A percentile compares a stretch with the other conserved stretches of the same genome.
phyloP scores from a whole-genome alignment of 2,797 vertebrate species.

The Sylvia borin region DNA sequence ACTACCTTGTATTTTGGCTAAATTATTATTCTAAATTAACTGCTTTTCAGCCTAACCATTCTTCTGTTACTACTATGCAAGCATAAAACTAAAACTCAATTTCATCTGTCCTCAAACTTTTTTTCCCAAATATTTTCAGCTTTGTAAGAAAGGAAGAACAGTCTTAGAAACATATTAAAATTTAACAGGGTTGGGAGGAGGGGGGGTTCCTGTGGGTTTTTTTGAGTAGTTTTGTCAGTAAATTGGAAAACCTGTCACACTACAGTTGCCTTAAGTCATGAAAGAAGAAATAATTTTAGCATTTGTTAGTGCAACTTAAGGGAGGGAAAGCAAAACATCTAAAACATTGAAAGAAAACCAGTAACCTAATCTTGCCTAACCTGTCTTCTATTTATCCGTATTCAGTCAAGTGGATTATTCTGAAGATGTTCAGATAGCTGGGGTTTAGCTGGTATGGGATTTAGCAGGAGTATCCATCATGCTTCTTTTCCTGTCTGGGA shows the following conservation, averaged over 20 bases:
- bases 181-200: fast-evolving
- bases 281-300: neutral
- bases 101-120: neutral
- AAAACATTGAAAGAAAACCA: neutral
- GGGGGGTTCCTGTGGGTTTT: neutral
- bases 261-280: neutral
- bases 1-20: neutral
- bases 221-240: neutral
- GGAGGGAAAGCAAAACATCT: neutral
- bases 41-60: neutral
- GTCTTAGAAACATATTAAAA: neutral
- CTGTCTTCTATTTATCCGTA: neutral
- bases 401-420: neutral
- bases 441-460: neutral
- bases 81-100: neutral
- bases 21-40: neutral
- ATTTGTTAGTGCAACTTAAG: neutral
- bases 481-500: neutral
- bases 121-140: neutral
- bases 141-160: neutral
- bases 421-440: neutral
- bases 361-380: neutral
- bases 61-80: neutral
- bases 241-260: neutral
- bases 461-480: neutral